Evolutionary conservation across 2,888 invertebrate species (phyloP).

Genomic region (Dione juno): DNA sequence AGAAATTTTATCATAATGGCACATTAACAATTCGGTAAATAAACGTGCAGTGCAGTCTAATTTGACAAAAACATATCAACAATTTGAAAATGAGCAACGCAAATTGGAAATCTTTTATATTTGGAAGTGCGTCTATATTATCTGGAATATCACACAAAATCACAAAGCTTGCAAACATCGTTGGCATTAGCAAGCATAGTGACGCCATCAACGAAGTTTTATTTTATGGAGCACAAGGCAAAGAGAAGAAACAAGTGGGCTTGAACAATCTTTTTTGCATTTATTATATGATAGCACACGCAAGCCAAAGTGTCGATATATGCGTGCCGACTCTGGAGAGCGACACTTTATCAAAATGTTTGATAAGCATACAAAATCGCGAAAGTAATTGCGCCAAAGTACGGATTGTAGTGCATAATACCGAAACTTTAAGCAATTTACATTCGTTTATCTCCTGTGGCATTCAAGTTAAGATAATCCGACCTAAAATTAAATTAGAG

Average conservation of each 20-base stretch:
- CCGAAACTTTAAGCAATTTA: constrained; percentile 52
- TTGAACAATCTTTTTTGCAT: constrained; percentile 65
- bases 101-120: constrained; percentile 49
- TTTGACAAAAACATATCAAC: neutral
- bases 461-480: constrained; percentile 62
- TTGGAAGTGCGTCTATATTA: constrained; percentile 48
- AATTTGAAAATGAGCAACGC: constrained; percentile 45
- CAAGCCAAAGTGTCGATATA: constrained; percentile 60
- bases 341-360: constrained; percentile 58
- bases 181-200: constrained; percentile 37
- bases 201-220: constrained; percentile 63
- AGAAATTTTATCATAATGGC: neutral
- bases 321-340: constrained; percentile 64
- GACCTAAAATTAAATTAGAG: constrained; percentile 54
- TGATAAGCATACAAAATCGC: constrained; percentile 52
- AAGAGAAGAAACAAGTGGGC: constrained; percentile 55
- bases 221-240: constrained; percentile 60
- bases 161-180: constrained; percentile 13
- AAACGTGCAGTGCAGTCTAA: neutral
- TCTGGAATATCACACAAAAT: constrained; percentile 45
- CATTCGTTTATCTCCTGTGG: constrained; percentile 54
- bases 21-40: neutral
- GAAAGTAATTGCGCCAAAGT: constrained; percentile 56
- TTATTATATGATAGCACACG: constrained; percentile 61
- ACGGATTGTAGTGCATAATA: constrained; percentile 60